phyloP scores from a whole-genome alignment of 2,113 vertebrate species.

The Ceratotherium simum region DNA sequence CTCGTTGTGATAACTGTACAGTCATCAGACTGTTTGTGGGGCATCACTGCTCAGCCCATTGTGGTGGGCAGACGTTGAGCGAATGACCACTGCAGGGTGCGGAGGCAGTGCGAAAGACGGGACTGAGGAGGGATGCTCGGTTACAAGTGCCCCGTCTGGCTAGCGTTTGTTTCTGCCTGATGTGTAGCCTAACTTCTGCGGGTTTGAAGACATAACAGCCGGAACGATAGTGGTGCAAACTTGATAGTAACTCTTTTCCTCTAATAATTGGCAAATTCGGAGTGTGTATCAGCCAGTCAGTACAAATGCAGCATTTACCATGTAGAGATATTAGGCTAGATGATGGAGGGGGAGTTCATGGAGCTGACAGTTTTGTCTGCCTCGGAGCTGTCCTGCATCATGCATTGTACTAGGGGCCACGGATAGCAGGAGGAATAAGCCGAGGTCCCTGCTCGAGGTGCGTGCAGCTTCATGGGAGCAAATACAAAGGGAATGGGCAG shows the following conservation, averaged over 20 bases:
- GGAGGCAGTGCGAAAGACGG: not conserved
- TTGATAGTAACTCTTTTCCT: conserved; percentile 15
- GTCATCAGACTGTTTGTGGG: not conserved
- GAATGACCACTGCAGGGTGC: not conserved
- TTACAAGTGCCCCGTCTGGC: not conserved
- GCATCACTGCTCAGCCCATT: not conserved
- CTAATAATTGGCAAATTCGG: not conserved
- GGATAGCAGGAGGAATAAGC: not conserved
- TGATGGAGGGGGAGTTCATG: not conserved
- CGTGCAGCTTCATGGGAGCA: not conserved
- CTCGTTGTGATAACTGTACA: not conserved
- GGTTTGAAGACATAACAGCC: not conserved
- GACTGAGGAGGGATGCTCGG: not conserved
- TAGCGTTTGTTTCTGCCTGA: not conserved
- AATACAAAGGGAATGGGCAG: not conserved
- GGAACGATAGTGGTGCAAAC: not conserved
- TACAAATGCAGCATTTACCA: not conserved
- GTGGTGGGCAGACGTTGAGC: not conserved
- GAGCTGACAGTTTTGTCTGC: not conserved
- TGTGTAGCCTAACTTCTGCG: not conserved
- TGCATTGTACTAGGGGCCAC: not conserved
- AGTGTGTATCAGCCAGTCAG: not conserved
- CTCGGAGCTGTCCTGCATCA: not conserved
- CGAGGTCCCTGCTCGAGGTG: not conserved
- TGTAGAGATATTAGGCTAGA: not conserved